These are phyloP conservation scores for Eupithecia pulchellata DNA, from an alignment of 2,888 invertebrate species.

Conservation along the genomic window DNA sequence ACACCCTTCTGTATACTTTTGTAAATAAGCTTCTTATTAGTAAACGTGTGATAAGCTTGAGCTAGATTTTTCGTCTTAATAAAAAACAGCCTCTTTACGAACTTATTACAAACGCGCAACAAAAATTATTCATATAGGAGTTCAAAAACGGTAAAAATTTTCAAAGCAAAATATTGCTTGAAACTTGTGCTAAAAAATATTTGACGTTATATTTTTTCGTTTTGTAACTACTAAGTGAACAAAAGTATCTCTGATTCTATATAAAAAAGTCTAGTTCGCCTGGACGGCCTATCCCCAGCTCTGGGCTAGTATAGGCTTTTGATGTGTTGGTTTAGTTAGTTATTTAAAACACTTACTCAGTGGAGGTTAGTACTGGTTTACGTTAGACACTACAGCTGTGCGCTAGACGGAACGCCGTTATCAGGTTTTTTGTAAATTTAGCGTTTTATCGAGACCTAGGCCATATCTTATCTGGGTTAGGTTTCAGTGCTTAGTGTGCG, in stretches of 20 bases:
- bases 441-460: constrained; percentile 82
- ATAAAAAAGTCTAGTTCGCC: too few species aligned
- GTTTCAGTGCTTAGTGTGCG: constrained; percentile 56
- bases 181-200: background rate
- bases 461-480: constrained; percentile 75
- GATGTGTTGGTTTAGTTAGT: too few species aligned
- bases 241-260: background rate
- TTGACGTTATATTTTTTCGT: background rate
- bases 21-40: constrained; percentile 13
- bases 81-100: background rate
- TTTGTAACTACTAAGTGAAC: background rate
- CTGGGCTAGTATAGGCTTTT: background rate
- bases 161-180: background rate
- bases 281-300: background rate
- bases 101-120: background rate
- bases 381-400: constrained; percentile 11
- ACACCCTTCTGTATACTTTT: constrained; percentile 20
- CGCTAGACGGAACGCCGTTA: constrained; percentile 64
- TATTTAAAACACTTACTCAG: background rate
- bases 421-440: constrained; percentile 77
- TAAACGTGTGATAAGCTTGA: background rate
- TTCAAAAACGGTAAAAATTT: background rate
- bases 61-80: background rate
- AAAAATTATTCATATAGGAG: background rate
- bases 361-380: background rate